Conservation (phyloP, 2,113 vertebrate genomes). For the Periophthalmus modestus region DNA sequence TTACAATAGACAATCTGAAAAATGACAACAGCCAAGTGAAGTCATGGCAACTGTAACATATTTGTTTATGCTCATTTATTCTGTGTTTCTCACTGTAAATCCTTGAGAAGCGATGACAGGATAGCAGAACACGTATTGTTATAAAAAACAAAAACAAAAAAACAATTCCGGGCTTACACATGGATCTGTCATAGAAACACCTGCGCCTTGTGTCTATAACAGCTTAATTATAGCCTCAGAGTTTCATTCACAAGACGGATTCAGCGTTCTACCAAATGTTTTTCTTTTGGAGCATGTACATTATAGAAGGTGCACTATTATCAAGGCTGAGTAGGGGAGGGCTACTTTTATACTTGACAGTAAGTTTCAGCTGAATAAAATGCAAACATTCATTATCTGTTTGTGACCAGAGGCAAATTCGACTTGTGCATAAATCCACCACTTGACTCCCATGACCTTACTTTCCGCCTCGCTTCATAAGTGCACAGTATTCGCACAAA, state of each 20-base stretch:
- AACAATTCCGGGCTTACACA: not conserved
- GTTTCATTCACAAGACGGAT: conserved; percentile 11
- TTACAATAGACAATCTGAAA: no score
- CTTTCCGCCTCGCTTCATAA: conserved; percentile 7
- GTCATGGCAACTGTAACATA: no score
- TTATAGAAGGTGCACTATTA: not conserved
- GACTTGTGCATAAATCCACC: conserved; percentile 5
- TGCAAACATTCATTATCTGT: conserved; percentile 10
- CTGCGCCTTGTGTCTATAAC: not conserved
- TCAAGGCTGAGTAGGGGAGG: not conserved
- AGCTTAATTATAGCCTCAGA: not conserved
- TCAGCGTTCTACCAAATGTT: not conserved
- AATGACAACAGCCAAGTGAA: no score
- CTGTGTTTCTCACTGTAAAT: no score
- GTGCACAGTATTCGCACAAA: not conserved
- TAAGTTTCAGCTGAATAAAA: conserved; percentile 1
- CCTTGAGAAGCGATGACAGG: not conserved
- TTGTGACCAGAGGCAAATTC: conserved; percentile 9
- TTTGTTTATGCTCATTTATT: no score
- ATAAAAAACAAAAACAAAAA: not conserved
- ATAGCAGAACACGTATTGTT: not conserved
- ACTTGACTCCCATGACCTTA: conserved; percentile 9
- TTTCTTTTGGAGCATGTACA: no score
- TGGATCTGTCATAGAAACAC: not conserved
- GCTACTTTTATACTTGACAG: not conserved